Evolutionary conservation across 2,797 vertebrate species (phyloP).

Genomic region (Mycteria americana): DNA sequence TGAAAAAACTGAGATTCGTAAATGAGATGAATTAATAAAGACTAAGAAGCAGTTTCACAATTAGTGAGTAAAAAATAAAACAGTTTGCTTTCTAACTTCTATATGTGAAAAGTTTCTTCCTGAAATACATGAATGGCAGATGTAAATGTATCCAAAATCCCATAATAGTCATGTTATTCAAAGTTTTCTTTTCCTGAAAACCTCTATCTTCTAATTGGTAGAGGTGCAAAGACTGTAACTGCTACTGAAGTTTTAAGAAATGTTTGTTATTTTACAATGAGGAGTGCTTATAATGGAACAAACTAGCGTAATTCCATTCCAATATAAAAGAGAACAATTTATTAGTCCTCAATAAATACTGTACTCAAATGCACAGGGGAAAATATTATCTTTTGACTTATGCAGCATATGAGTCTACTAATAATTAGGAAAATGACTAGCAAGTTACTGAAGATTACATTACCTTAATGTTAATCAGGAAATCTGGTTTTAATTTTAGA

Average conservation of each 20-base stretch:
- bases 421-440: not conserved
- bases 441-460: not conserved
- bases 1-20: not conserved
- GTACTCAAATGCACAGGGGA: not conserved
- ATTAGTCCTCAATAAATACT: not conserved
- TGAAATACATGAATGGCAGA: not conserved
- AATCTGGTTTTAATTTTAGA: conserved; percentile 84
- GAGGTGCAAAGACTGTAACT: not conserved
- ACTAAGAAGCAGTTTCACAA: not conserved
- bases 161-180: not conserved
- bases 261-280: not conserved
- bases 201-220: not conserved
- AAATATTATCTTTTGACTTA: not conserved
- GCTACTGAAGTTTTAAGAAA: not conserved
- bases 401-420: not conserved
- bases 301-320: not conserved
- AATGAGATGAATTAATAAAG: not conserved
- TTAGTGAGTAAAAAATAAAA: not conserved
- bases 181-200: not conserved
- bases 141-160: not conserved
- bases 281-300: not conserved
- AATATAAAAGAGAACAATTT: not conserved
- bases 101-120: not conserved
- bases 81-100: not conserved
- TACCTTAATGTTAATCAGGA: conserved; percentile 98